These are phyloP conservation scores for Chrysina gloriosa DNA, from an alignment of 2,888 invertebrate species.

Conservation along the genomic window DNA sequence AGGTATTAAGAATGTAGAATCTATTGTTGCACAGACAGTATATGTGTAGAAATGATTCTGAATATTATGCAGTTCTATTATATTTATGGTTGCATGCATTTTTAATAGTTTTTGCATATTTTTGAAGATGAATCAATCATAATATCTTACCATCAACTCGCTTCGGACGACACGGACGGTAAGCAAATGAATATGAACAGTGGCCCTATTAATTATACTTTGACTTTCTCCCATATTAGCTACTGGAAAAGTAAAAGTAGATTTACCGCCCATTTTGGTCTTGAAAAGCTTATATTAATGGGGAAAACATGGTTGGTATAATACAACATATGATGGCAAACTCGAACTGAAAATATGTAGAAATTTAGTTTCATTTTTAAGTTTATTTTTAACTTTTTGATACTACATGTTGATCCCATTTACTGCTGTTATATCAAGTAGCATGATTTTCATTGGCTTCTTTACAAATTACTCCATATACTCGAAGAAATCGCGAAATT, in stretches of 20 bases:
- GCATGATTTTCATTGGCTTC: conserved; percentile 20
- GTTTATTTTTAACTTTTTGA: background rate
- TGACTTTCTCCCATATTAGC: conserved; percentile 4
- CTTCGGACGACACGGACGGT: conserved; percentile 31
- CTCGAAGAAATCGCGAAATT: conserved; percentile 4
- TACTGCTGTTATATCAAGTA: conserved; percentile 5
- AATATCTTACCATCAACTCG: conserved; percentile 25
- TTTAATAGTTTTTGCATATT: conserved; percentile 23
- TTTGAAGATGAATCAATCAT: conserved; percentile 37
- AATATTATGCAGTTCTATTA: too few relatives aligned
- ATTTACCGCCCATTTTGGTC: conserved; percentile 21
- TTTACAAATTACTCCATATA: background rate
- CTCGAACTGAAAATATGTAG: background rate
- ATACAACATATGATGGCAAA: background rate
- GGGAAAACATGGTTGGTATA: conserved; percentile 6
- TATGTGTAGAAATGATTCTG: too few relatives aligned
- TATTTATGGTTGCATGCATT: too few relatives aligned
- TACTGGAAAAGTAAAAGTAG: conserved; percentile 33
- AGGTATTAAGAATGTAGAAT: too few relatives aligned
- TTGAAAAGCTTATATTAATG: conserved; percentile 15
- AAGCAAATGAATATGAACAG: too few relatives aligned
- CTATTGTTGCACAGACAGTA: too few relatives aligned
- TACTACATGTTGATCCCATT: conserved; percentile 18
- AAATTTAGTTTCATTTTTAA: background rate
- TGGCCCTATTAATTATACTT: conserved; percentile 1